Evolutionary conservation across 2,113 vertebrate genomes (phyloP).

Genomic region (Stomatorhinus ivindoensis): DNA sequence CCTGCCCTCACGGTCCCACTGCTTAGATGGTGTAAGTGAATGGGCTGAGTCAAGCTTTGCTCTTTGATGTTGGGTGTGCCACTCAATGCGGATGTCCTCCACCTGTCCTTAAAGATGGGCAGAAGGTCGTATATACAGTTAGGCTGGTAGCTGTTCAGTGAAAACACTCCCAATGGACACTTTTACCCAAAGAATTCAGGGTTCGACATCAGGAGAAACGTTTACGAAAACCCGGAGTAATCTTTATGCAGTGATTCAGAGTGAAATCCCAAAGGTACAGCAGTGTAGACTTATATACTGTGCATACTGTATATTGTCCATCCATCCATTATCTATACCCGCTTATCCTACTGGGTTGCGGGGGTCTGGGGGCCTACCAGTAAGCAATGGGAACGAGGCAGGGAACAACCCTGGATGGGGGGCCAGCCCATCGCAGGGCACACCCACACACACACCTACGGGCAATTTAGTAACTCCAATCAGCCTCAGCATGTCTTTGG

Average conservation of each 20-base stretch:
- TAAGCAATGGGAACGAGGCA: too few species aligned
- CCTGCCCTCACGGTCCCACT: constrained; percentile 58
- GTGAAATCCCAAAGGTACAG: neutral
- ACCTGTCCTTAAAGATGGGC: neutral
- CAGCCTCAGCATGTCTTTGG: too few species aligned
- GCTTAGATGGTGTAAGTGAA: constrained; percentile 39
- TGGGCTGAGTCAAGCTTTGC: neutral
- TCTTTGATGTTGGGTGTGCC: neutral
- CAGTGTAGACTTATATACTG: neutral
- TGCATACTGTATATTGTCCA: neutral
- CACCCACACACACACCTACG: too few species aligned
- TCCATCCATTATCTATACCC: too few species aligned
- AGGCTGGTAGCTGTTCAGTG: neutral
- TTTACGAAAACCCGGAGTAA: neutral
- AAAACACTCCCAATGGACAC: neutral
- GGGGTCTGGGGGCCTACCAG: too few species aligned
- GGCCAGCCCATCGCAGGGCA: too few species aligned
- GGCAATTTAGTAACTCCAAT: too few species aligned
- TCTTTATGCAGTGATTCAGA: neutral
- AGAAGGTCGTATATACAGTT: neutral
- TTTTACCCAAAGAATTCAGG: neutral
- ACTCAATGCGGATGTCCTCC: neutral
- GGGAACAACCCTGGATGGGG: too few species aligned
- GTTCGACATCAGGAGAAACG: neutral
- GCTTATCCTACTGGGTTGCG: too few species aligned